Evolutionary conservation across 2,888 invertebrate genomes (phyloP), one percentile per base, ranked within the genome.

Genomic region (Perizoma flavofasciatum): DNA sequence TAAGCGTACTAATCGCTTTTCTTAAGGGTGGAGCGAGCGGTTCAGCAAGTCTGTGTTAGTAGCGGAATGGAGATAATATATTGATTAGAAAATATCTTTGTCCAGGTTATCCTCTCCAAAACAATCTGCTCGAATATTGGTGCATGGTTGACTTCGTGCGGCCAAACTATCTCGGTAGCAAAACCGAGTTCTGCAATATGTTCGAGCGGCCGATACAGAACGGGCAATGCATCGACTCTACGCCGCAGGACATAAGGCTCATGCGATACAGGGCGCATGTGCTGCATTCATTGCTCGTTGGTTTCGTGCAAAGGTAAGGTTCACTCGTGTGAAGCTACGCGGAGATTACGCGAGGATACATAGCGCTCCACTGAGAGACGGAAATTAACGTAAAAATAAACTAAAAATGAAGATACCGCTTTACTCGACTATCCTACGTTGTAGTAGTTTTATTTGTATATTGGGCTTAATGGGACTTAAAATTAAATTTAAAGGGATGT

Each of bases 61-160:
- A 22, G 22, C 22, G 37, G 37, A 5, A 37, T 37, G 5, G 37
- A 37, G 7, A 37, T 37, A 4, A 37, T 37, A 4, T 6, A 37
- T 6, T 37, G 1, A 6, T 37, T 7, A 37, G 5, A 22, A 22
- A 22, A 22, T 4, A 49, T 47, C 7, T 22, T 44, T 52, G 70
- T 73, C 43, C 70, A 92, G 92, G 99, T 4, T 99, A 99, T 89
- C 99, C 99, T 0, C 92, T 99, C 8, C 99, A 99, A 88, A 99
- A 99, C 85, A 99, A 99, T 85, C 92, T 99, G 11, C 90, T 98
- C 57, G 98, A 98, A 81, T 98, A 98, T 83, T 98, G 98, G 98
- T 99, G 99, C 81, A 99, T 99, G 99, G 98, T 99, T 0, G 99
- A 99, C 83, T 99, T 99, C 87, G 99, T 99, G 0, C 94, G 99